Conservation (phyloP, 2,888 invertebrate species). For the Tachina grossa region DNA sequence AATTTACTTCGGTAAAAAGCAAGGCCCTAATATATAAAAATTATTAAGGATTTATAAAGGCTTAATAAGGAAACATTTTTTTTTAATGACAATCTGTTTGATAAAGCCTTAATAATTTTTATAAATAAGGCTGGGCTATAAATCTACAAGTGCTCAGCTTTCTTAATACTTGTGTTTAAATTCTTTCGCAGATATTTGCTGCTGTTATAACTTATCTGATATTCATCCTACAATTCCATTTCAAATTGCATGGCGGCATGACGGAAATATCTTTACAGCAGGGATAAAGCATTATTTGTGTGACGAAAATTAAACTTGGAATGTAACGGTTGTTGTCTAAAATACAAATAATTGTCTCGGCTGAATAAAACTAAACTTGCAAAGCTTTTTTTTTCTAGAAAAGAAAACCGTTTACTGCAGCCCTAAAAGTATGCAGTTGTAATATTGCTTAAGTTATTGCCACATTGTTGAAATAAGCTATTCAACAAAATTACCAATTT, state of each 20-base stretch:
- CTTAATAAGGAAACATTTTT: too few species aligned
- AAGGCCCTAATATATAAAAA: too few species aligned
- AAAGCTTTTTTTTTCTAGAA: conserved; percentile 9
- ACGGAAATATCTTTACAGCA: not conserved
- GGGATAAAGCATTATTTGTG: not conserved
- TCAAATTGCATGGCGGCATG: not conserved
- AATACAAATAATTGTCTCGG: not conserved
- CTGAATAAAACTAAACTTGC: conserved; percentile 2
- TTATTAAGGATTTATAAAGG: too few species aligned
- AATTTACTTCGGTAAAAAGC: conserved; percentile 75
- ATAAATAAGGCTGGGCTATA: too few species aligned
- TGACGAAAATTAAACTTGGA: not conserved
- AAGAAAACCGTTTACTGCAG: not conserved
- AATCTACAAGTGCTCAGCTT: too few species aligned
- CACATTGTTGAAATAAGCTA: not conserved
- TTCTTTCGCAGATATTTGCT: conserved; percentile 74
- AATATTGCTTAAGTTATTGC: not conserved
- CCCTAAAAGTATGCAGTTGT: not conserved
- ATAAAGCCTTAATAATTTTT: too few species aligned
- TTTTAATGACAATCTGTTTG: too few species aligned
- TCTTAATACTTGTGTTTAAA: not conserved
- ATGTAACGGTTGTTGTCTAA: conserved; percentile 13
- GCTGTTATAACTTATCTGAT: conserved; percentile 77
- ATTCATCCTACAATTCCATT: conserved; percentile 77
- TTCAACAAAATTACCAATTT: too few species aligned